Evolutionary conservation across 2,797 vertebrate genomes (phyloP).

Genomic region (Valencia hispanica): DNA sequence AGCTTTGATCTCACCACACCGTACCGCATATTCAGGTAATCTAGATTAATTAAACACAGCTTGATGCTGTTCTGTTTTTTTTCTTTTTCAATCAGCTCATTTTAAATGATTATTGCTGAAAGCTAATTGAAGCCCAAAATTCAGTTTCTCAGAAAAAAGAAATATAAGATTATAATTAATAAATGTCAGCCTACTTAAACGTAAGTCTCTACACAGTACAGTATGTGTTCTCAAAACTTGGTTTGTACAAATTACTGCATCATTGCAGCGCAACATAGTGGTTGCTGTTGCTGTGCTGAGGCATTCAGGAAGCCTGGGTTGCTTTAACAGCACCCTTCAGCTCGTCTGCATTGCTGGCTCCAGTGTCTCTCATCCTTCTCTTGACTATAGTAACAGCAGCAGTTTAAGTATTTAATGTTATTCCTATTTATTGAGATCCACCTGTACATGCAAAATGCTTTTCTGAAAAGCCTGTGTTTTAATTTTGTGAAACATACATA

Average conservation of each 20-base stretch:
- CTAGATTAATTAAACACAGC: slow-evolving; percentile 36
- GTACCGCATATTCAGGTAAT: slow-evolving; percentile 92
- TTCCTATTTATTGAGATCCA: not conserved
- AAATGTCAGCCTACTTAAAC: not conserved
- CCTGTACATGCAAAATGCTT: not conserved
- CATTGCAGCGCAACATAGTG: not conserved
- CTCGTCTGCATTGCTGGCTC: not conserved
- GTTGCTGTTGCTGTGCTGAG: not conserved
- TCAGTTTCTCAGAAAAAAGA: not conserved
- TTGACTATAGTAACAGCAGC: no score
- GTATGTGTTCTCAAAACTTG: not conserved
- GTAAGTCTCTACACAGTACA: not conserved
- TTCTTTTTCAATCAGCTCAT: not conserved
- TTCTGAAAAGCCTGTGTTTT: not conserved
- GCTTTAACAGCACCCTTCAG: not conserved
- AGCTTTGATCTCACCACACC: slow-evolving; percentile 94
- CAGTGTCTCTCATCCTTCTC: not conserved
- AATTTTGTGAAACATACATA: not conserved
- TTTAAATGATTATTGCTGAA: not conserved
- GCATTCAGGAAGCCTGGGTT: not conserved
- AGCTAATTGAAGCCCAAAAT: not conserved
- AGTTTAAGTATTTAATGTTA: not conserved
- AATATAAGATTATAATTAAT: not conserved
- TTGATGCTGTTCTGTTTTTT: not conserved
- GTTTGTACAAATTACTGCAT: not conserved